Conservation (phyloP, 2,888 invertebrate species). For the Euproctis similis region DNA sequence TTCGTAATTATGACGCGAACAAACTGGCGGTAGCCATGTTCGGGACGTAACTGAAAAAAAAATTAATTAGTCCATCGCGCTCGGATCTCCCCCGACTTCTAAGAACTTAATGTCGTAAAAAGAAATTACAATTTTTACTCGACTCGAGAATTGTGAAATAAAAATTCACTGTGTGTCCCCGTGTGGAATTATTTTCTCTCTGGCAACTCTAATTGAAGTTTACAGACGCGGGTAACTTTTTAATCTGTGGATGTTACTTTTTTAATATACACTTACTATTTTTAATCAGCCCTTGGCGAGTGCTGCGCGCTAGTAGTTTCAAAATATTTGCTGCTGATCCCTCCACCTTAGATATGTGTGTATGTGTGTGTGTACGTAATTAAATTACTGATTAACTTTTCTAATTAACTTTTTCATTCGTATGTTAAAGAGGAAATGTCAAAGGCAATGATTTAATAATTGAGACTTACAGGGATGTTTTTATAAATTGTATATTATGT, state of each 20-base stretch:
- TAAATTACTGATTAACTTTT: no score
- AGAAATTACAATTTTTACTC: conserved; percentile 25
- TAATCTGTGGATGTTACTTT: conserved; percentile 23
- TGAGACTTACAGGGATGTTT: no score
- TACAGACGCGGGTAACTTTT: conserved; percentile 25
- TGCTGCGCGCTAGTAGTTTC: no score
- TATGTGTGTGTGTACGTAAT: no score
- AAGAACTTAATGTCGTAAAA: conserved; percentile 28
- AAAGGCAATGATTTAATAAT: no score
- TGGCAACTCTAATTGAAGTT: conserved; percentile 20
- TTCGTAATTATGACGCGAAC: conserved; percentile 57
- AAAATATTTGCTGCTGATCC: no score
- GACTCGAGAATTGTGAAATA: conserved; percentile 19
- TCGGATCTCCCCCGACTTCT: conserved; percentile 31
- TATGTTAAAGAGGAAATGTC: no score
- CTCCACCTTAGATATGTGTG: no score
- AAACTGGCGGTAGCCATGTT: conserved; percentile 28
- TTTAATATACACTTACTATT: conserved; percentile 4
- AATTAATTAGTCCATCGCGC: conserved; percentile 60
- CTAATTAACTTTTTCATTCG: no score
- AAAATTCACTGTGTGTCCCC: conserved; percentile 23
- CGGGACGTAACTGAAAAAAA: conserved; percentile 50
- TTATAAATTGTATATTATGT: no score
- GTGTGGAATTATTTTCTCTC: conserved; percentile 26
- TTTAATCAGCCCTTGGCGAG: no score